These are phyloP conservation scores for Catocala fraxini DNA, from an alignment of 2,888 invertebrate genomes.

Conservation along the genomic window DNA sequence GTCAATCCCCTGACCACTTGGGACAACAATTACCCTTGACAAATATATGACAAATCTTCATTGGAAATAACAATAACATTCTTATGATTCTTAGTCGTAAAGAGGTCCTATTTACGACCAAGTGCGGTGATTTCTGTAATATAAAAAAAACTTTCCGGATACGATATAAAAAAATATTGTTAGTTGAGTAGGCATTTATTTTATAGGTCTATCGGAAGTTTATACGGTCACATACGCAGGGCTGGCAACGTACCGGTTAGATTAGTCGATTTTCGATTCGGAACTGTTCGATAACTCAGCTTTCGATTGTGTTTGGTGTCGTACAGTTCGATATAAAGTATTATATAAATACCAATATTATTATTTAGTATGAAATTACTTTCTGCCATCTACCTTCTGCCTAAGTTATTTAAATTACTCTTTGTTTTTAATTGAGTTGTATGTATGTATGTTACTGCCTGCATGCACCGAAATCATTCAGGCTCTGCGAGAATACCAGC, in stretches of 20 bases:
- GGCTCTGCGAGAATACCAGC: too few species aligned
- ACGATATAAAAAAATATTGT: constrained; percentile 65
- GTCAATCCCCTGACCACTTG: constrained; percentile 28
- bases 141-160: constrained; percentile 52
- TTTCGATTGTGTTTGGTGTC: too few species aligned
- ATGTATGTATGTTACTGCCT: too few species aligned
- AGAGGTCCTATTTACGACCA: constrained; percentile 58
- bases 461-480: too few species aligned
- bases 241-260: not conserved
- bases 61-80: constrained; percentile 58
- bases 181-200: constrained; percentile 70
- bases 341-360: too few species aligned
- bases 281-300: too few species aligned
- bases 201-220: constrained; percentile 65
- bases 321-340: too few species aligned
- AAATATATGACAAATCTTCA: constrained; percentile 51
- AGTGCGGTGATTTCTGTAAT: constrained; percentile 55
- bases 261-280: too few species aligned
- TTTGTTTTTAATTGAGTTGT: too few species aligned
- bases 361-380: too few species aligned
- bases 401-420: too few species aligned
- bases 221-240: constrained; percentile 46
- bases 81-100: constrained; percentile 57
- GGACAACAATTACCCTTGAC: constrained; percentile 42
- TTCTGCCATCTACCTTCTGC: too few species aligned